Base-by-base conservation (phyloP, 2,797 vertebrate genomes). In the Nannoperca obscura region DNA sequence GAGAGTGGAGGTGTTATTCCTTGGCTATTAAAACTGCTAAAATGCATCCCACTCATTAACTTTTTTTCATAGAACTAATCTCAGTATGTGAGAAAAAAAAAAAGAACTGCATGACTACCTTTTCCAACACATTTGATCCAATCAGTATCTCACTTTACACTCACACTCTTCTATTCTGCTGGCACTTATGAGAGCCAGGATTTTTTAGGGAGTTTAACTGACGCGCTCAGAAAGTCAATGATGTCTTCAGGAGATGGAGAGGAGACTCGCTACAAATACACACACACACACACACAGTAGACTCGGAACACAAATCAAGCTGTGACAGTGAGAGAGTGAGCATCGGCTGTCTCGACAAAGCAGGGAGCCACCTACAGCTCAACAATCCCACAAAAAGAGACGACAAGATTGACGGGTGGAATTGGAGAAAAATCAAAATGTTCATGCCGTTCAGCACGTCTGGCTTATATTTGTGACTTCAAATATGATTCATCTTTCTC, bases 391-490 rank as follows among this genome's bases (percentile, higher is more conserved):
- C 74, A 78, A 58, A 78, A 66, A 85, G 76, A 68, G 47, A 52
- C 14, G 5, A 32, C 2, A 27, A 91, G 90, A 93, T 91, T 93
- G 92, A 91, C 89, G 9, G 82, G 68, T 59, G 59, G 77, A 91
- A 88, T 80, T 88, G 88, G 88, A 93, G 68, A 77, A 76, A 82
- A 86, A 85, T 86, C 87, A 50, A 83, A 90, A 87, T 71, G 83
- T 86, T 90, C 66, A 59, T 86, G 87, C 74, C 79, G 13, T 70
- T 88, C 74, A 71, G 80, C 82, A 78, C 24, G 57, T 50, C 55
- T 80, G 76, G 75, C 69, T 85, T 68, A 83, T 83, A 83, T 88
- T 85, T 84, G 74, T 85, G 82, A 80, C 87, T 91, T 89, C 87
- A 81, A 83, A 87, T 67, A 70, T 77, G 73, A 88, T 71, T 88